phyloP scores from a whole-genome alignment of 2,113 vertebrate genomes.

The Meleagris gallopavo region DNA sequence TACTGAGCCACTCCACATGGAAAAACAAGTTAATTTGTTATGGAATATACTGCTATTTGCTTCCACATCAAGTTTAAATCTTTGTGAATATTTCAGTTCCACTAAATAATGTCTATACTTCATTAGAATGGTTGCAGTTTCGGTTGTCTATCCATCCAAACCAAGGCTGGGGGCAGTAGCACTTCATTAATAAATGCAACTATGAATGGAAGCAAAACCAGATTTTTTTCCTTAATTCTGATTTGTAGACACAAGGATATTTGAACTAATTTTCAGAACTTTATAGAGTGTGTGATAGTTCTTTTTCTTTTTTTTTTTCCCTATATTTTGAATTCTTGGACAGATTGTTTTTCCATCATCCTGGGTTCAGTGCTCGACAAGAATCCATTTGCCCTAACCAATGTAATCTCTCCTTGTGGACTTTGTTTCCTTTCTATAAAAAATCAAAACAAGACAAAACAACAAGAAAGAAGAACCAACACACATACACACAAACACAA shows the following conservation, averaged over 20 bases:
- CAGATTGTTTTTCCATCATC: neutral
- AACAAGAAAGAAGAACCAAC: neutral
- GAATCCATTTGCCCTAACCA: fast-evolving
- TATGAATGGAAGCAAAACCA: neutral
- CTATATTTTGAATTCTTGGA: neutral
- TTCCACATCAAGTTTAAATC: neutral
- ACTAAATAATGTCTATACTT: neutral
- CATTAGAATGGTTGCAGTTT: neutral
- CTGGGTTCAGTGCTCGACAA: neutral
- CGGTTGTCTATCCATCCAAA: neutral
- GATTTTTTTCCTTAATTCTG: neutral
- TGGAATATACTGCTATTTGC: neutral
- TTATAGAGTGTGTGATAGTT: neutral
- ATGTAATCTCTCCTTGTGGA: neutral
- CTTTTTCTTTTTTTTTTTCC: neutral
- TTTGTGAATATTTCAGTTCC: neutral
- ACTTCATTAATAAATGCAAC: neutral
- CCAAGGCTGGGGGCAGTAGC: neutral
- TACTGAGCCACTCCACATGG: neutral
- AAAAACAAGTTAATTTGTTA: neutral
- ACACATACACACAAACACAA: neutral
- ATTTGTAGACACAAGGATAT: neutral
- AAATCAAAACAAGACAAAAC: neutral
- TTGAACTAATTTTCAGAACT: neutral
- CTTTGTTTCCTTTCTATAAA: neutral